Conservation (phyloP, 2,888 invertebrate genomes). For the Charanyca ferruginea region DNA sequence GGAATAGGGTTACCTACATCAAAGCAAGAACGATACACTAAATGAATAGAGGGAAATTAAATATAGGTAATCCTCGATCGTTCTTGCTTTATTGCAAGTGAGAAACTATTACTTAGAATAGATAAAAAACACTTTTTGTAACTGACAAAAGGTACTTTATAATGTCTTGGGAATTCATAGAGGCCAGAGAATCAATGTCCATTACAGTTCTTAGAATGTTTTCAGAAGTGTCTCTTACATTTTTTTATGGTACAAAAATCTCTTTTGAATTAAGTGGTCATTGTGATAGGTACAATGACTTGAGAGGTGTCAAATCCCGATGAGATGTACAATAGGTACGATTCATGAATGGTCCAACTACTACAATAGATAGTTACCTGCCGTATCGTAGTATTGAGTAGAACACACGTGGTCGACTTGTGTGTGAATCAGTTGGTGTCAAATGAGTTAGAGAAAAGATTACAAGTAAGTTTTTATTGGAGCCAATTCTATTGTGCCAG, state of each 20-base stretch:
- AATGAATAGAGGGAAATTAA: too few species aligned
- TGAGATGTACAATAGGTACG: conserved; percentile 4
- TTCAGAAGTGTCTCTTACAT: conserved; percentile 17
- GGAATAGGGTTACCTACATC: too few species aligned
- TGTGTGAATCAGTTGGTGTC: conserved; percentile 6
- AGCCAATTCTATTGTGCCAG: too few species aligned
- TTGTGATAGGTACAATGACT: conserved; percentile 44
- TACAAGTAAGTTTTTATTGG: background rate
- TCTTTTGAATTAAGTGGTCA: conserved; percentile 30
- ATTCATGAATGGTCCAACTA: conserved; percentile 31
- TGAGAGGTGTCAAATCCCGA: conserved; percentile 30
- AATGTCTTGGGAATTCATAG: background rate
- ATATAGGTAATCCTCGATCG: too few species aligned
- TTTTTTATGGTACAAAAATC: conserved; percentile 5
- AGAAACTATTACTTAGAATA: too few species aligned
- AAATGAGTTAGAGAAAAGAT: background rate
- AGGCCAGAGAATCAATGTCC: background rate
- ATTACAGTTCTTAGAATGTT: conserved; percentile 5
- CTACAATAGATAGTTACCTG: conserved; percentile 45
- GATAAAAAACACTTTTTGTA: too few species aligned
- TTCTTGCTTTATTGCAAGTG: too few species aligned
- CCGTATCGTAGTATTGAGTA: conserved; percentile 16
- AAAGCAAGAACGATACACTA: too few species aligned
- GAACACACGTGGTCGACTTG: conserved; percentile 19
- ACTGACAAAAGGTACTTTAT: too few species aligned